phyloP scores from a whole-genome alignment of 2,113 vertebrate genomes.

The Cercopithecus mona region DNA sequence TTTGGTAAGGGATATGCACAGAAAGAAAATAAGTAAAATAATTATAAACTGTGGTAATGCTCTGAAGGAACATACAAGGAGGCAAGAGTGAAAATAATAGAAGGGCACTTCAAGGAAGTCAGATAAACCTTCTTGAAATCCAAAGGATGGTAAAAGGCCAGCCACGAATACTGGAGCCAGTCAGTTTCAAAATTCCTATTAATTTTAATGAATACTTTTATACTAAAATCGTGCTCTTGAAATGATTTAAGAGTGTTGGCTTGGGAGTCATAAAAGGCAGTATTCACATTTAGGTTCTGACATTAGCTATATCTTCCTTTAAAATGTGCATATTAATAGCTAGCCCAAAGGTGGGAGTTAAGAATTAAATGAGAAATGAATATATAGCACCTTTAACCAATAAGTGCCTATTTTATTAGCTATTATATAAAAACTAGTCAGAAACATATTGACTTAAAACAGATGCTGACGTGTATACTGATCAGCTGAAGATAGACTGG shows the following conservation, averaged over 20 bases:
- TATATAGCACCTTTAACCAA: neutral
- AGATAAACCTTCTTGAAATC: neutral
- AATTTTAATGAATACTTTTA: constrained; percentile 4
- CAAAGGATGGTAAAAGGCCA: neutral
- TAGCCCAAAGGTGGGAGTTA: neutral
- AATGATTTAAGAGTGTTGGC: neutral
- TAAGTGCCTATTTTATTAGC: neutral
- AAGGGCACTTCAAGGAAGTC: neutral
- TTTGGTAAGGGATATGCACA: neutral
- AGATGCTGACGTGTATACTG: neutral
- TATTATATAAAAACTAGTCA: neutral
- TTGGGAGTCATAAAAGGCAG: neutral
- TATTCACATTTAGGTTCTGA: neutral
- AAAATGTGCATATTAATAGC: neutral
- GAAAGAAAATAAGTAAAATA: neutral
- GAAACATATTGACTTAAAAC: neutral
- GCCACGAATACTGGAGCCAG: neutral
- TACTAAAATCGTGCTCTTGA: neutral
- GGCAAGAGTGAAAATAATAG: neutral
- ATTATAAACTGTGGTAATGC: neutral
- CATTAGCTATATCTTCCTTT: neutral
- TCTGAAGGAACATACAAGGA: neutral
- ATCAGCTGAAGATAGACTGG: neutral
- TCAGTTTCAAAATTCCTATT: neutral
- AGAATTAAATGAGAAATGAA: neutral